These are phyloP conservation scores for Drosophila trapezifrons DNA, from an alignment of 1,140 invertebrate genomes.

Conservation along the genomic window DNA sequence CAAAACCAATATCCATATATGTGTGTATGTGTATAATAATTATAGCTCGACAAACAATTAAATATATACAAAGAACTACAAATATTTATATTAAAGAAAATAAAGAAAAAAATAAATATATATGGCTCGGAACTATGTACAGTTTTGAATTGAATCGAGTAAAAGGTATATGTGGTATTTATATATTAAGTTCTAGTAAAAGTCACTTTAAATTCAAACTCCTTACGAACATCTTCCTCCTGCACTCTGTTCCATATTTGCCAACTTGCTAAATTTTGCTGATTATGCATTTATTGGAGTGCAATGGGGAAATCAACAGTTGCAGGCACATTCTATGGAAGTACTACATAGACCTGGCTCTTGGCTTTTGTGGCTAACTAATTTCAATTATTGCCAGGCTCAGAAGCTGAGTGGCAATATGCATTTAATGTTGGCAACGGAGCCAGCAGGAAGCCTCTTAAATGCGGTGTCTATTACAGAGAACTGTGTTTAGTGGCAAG, in stretches of 20 bases:
- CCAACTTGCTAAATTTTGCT: neutral
- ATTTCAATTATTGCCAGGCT: constrained; percentile 52
- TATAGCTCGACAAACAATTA: constrained; percentile 42
- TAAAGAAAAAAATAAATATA: neutral
- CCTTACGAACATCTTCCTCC: neutral
- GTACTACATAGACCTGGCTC: constrained; percentile 22
- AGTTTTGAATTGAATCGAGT: too few species aligned
- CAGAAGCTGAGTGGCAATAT: constrained; percentile 5
- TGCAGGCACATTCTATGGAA: constrained; percentile 21
- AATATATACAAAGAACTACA: constrained; percentile 36
- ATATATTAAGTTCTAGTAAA: too few species aligned
- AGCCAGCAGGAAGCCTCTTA: neutral
- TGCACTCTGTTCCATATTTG: neutral
- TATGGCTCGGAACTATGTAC: too few species aligned
- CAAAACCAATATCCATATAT: constrained; percentile 64
- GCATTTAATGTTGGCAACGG: constrained; percentile 20
- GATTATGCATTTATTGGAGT: constrained; percentile 71
- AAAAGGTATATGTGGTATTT: too few species aligned
- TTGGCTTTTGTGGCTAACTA: constrained; percentile 53
- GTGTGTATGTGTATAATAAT: constrained; percentile 78
- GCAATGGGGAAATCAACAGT: constrained; percentile 50
- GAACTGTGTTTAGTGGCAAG: neutral
- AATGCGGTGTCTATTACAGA: neutral
- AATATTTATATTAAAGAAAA: constrained; percentile 13
- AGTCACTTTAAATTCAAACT: neutral